phyloP scores from a whole-genome alignment of 2,113 vertebrate genomes.

The Cebidichthys violaceus region DNA sequence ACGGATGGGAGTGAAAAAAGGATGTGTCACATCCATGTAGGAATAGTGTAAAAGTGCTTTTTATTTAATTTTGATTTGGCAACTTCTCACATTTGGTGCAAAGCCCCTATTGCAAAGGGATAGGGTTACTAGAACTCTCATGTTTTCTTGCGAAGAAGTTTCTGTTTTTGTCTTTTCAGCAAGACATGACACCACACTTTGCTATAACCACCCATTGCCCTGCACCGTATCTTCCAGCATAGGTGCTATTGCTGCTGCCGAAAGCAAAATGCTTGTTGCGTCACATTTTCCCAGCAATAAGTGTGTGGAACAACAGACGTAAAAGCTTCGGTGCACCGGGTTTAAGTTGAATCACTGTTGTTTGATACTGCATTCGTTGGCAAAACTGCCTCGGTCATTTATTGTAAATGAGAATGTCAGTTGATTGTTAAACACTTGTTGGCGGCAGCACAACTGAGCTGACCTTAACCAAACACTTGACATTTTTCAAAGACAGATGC shows the following conservation, averaged over 20 bases:
- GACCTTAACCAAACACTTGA: conserved; percentile 27
- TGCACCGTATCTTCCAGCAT: neutral
- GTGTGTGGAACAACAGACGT: neutral
- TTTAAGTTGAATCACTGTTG: too few relatives aligned
- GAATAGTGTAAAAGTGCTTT: conserved; percentile 1
- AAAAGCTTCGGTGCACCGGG: neutral
- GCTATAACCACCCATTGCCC: neutral
- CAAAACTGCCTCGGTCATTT: conserved; percentile 11
- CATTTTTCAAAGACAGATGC: conserved; percentile 26
- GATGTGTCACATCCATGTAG: neutral
- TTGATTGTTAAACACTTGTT: conserved; percentile 38
- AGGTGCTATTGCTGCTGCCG: neutral
- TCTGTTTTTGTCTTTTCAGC: neutral
- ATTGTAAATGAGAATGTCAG: conserved; percentile 40
- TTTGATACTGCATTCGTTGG: neutral
- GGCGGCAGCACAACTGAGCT: conserved; percentile 22
- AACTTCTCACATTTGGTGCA: neutral
- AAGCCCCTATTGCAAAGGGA: neutral
- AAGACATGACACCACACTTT: neutral
- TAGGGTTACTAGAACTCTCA: neutral
- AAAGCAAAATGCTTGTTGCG: neutral
- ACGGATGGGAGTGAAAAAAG: neutral
- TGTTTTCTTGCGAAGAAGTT: neutral
- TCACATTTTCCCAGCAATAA: neutral
- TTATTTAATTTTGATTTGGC: conserved; percentile 1